Base-by-base conservation (phyloP, 2,888 invertebrate species). In the Barypeithes pellucidus region DNA sequence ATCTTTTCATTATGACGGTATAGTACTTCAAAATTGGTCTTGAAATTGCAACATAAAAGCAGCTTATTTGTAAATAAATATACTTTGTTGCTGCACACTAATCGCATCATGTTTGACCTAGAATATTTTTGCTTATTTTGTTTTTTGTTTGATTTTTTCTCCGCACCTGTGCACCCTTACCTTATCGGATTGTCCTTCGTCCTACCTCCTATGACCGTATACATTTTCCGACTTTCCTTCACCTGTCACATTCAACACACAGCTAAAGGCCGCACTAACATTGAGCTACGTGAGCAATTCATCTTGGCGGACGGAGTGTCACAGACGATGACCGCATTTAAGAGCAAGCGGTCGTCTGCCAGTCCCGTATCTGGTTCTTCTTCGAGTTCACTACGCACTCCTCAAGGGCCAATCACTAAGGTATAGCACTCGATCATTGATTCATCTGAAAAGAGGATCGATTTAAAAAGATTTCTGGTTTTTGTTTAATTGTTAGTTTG, bases 241-340 rank as follows among this genome's bases (percentile, higher is more conserved):
- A 65, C 57, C 36, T 45, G 43, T 67, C 52, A 66, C 61, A 67
- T 72, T 52, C 69, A 67, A 65, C 72, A 72, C 76, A 81, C 89
- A 98, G 98, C 98, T 90, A 98, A 98, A 91, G 99, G 99, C 90
- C 95, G 99, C 89, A 98, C 98, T 88, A 99, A 99, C 92, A 95
- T 98, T 90, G 98, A 99, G 91, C 93, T 99, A 86, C 93, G 99
- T 86, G 99, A 99, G 89, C 96, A 98, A 90, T 99, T 99, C 91
- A 96, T 98, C 88, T 91, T 99, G 90, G 98, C 99, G 83, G 95
- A 97, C 87, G 98, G 99, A 86, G 97, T 97, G 81, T 96, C 97
- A 86, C 99, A 99, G 91, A 95, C 96, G 86, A 98, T 99, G 98
- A 94, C 97, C 85, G 96, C 97, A 84, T 99, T 99, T 92, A 95